Evolutionary conservation across 2,113 vertebrate species (phyloP), one percentile per base, ranked within the genome.

Genomic region (Ceuthmochares aereus): DNA sequence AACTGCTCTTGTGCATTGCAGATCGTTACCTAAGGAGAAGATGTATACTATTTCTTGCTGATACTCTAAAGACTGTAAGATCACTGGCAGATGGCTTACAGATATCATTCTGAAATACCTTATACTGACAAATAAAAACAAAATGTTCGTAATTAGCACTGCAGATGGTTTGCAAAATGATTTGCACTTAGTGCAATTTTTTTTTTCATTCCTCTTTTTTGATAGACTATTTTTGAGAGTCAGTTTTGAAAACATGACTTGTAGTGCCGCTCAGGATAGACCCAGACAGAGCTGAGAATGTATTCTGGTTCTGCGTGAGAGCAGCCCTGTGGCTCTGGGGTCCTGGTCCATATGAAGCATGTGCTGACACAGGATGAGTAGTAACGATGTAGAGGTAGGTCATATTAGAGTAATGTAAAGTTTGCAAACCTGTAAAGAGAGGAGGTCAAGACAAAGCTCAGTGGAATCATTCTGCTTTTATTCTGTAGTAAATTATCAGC

Each of bases 81-180:
- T 92, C 95, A 84, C 87, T 96, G 94, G 95, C 97, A 98, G 97
- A 97, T 98, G 96, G 96, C 96, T 98, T 80, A 37, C 87, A 97
- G 96, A 97, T 97, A 98, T 85, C 91, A 97, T 97, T 98, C 96
- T 96, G 96, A 97, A 97, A 97, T 98, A 96, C 93, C 96, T 97
- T 97, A 96, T 80, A 94, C 95, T 98, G 97, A 97, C 97, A 97
- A 98, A 97, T 96, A 97, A 90, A 84, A 96, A 89, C 10, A 34
- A 40, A 40, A 91, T 94, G 84, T 92, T 78, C 97, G 98, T 98
- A 98, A 98, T 98, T 98, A 98, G 96, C 94, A 91, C 83, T 81
- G 90, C 97, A 98, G 97, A 97, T 98, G 97, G 97, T 23, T 13
- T 88, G 89, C 72, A 84, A 93, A 98, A 95, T 47, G 62, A 92